Evolutionary conservation across 2,113 vertebrate species (phyloP).

Genomic region (Cichladusa arquata): DNA sequence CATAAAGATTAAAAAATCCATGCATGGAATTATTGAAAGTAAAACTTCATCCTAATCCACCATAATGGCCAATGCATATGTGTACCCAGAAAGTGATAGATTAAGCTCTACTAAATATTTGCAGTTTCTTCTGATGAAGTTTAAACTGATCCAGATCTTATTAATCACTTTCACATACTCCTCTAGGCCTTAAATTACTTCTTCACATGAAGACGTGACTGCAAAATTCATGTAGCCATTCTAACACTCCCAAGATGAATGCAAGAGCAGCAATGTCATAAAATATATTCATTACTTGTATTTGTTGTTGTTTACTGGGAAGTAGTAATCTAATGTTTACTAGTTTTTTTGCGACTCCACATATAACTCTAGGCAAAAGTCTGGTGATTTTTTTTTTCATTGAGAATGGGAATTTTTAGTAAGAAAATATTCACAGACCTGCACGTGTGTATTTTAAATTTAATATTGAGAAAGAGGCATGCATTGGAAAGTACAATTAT

Average conservation of each 20-base stretch:
- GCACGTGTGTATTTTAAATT: not conserved
- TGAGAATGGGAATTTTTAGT: not conserved
- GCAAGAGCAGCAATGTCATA: not conserved
- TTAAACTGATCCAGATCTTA: not conserved
- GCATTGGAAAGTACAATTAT: not conserved
- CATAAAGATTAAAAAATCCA: not conserved
- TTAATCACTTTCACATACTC: not conserved
- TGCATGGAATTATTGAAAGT: not conserved
- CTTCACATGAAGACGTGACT: slow-evolving; percentile 14
- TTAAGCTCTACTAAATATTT: not conserved
- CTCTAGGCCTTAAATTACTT: not conserved
- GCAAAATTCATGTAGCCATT: slow-evolving; percentile 22
- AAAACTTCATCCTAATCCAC: not conserved
- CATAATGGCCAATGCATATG: not conserved
- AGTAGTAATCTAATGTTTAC: slow-evolving; percentile 1
- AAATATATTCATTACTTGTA: slow-evolving; percentile 37
- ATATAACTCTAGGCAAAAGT: not conserved
- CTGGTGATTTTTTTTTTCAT: not conserved
- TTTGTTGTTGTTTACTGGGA: not conserved
- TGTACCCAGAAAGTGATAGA: not conserved
- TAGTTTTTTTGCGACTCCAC: not conserved
- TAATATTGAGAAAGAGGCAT: not conserved
- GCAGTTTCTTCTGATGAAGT: not conserved
- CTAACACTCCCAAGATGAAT: not conserved
- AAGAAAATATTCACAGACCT: not conserved